Evolutionary conservation across 2,888 invertebrate species (phyloP), one percentile per base, ranked within the genome.

Genomic region (Heterodera filipjevi): DNA sequence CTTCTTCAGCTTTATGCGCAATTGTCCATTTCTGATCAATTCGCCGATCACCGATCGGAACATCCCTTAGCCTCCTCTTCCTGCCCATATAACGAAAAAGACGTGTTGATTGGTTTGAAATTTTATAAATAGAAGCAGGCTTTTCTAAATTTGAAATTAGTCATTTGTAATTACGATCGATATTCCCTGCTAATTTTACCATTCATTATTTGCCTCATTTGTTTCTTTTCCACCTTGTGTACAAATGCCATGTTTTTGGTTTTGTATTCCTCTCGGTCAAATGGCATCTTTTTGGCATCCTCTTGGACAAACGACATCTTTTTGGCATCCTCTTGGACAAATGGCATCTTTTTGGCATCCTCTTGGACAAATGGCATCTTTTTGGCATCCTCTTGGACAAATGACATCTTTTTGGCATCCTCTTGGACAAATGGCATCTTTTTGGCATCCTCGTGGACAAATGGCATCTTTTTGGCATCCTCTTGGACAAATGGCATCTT

Each of bases 41-140:
- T 49, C 16, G 10, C 49, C 49, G 49, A 19, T 19, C 49, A 14
- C 19, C 16, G 14, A 14, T 49, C 27, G 2, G 22, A 59, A 59
- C 8, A 27, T 22, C 22, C 59, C 59, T 59, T 22, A 27, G 27
- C 59, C 22, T 59, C 27, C 59, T 59, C 27, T 59, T 59, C 27
- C 59, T 59, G n/a, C 59, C 59, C 59, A 59, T 30, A n/a, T 59
- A 59, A 59, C 59, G 59, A n/a, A 59, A 59, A 59, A 59, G 59
- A 5, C 59, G 59, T n/a, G 19, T 59, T 27, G 59, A 53, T 53
- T 53, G n/a, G n/a, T n/a, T n/a, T n/a, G n/a, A n/a, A n/a, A n/a
- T 53, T 53, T 53, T 53, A 3, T 19, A 22, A 53, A 53, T 14
- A 22, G 14, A 19, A 53, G 6, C 19, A 53, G 19, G 22, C 14